These are phyloP conservation scores for Danaus plexippus DNA, from an alignment of 1,140 invertebrate genomes.

Conservation along the genomic window DNA sequence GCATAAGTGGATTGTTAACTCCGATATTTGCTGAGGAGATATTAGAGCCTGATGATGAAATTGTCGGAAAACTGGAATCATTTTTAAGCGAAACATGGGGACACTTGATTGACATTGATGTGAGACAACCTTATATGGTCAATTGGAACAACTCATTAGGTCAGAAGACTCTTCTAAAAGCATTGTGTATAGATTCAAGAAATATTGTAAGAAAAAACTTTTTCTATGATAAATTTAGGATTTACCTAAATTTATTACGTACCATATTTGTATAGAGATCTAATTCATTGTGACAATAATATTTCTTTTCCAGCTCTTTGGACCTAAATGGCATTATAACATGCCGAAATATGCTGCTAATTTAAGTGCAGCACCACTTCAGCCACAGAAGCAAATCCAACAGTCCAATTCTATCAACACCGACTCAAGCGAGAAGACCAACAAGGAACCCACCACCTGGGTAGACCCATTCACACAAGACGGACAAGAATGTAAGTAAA, in stretches of 20 bases:
- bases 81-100: constrained; percentile 62
- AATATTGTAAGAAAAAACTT: constrained; percentile 81
- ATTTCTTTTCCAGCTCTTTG: constrained; percentile 77
- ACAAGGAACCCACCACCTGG: constrained; percentile 38
- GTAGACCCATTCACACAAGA: constrained; percentile 50
- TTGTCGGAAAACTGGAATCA: constrained; percentile 55
- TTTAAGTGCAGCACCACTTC: constrained; percentile 80
- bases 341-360: constrained; percentile 87
- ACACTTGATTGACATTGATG: constrained; percentile 76
- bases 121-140: constrained; percentile 78
- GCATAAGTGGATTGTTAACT: constrained; percentile 69
- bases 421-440: constrained; percentile 39
- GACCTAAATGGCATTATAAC: constrained; percentile 81
- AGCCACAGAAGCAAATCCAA: constrained; percentile 77
- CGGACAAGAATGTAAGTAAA: constrained; percentile 66
- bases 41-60: constrained; percentile 32
- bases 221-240: neutral
- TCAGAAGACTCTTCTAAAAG: constrained; percentile 78
- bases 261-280: neutral
- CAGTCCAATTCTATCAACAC: constrained; percentile 20
- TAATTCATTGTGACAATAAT: neutral
- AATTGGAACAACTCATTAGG: constrained; percentile 81
- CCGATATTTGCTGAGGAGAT: constrained; percentile 59
- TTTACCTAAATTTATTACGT: too few species aligned
- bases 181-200: constrained; percentile 84